Evolutionary conservation across 2,113 vertebrate species (phyloP).

Genomic region (Dipodomys ordii): DNA sequence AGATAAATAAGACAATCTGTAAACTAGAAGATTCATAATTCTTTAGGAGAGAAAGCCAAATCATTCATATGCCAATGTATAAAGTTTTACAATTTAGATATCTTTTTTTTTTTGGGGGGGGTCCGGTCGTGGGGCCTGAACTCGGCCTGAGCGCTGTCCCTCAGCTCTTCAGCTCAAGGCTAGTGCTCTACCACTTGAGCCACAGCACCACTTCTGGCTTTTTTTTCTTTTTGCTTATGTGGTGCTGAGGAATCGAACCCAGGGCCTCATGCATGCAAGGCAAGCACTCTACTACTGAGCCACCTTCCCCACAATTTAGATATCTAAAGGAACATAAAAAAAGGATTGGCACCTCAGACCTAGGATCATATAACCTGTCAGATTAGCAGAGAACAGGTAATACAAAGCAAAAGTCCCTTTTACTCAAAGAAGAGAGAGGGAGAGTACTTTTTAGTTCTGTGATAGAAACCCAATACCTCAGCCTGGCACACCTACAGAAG

Average conservation of each 20-base stretch:
- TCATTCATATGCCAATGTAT: slow-evolving; percentile 24
- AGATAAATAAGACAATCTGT: slow-evolving; percentile 35
- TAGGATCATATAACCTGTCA: background rate
- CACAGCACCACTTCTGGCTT: no score
- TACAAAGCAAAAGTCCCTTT: background rate
- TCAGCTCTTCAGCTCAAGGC: no score
- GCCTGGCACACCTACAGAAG: background rate
- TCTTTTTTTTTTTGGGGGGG: background rate
- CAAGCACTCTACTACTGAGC: no score
- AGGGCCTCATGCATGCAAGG: no score
- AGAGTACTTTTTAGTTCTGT: background rate
- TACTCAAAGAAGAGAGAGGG: background rate
- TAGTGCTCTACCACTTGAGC: no score
- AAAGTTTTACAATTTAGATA: slow-evolving; percentile 40
- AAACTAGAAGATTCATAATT: slow-evolving; percentile 52
- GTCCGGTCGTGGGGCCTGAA: no score
- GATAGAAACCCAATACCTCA: background rate
- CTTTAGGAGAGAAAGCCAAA: slow-evolving; percentile 31
- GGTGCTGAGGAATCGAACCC: no score
- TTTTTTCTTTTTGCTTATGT: no score
- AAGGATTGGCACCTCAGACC: background rate
- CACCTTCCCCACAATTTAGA: background rate
- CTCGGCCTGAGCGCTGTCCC: no score
- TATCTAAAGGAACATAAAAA: slow-evolving; percentile 35
- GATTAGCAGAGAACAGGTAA: slow-evolving; percentile 5